phyloP scores from a whole-genome alignment of 2,797 vertebrate species.

The Propithecus perrieri region DNA sequence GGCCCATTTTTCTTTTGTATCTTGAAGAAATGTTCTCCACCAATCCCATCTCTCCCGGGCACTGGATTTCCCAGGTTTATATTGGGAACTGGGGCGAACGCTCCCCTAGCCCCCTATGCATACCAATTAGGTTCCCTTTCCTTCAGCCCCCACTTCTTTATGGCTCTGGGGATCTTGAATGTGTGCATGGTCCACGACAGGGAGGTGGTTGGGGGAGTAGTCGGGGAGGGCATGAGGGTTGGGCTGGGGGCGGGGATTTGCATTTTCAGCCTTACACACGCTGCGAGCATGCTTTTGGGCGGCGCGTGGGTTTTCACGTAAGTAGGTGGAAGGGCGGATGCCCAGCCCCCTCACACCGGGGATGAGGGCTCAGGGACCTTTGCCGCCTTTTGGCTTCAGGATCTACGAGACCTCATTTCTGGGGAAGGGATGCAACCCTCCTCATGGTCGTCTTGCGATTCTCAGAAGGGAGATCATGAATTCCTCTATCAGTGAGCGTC shows the following conservation, averaged over 20 bases:
- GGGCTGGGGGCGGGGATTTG: conserved; percentile 34
- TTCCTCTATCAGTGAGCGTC: neutral
- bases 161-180: conserved; percentile 65
- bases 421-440: neutral
- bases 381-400: conserved; percentile 6
- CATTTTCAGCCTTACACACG: conserved; percentile 56
- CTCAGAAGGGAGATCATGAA: neutral
- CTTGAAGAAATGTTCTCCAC: neutral
- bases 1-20: neutral
- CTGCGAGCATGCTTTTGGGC: conserved; percentile 71
- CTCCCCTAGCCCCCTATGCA: neutral
- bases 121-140: neutral
- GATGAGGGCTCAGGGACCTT: neutral
- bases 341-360: neutral
- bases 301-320: conserved; percentile 58
- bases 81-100: conserved; percentile 7
- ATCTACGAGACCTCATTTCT: neutral
- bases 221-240: neutral
- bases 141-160: neutral
- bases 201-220: conserved; percentile 55
- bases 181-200: conserved; percentile 58
- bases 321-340: neutral
- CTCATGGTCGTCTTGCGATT: neutral
- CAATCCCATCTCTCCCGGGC: neutral
- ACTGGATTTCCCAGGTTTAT: neutral